Percentiles rank a stretch among this genome's conserved stretches.
Evolutionary conservation across 2,888 invertebrate genomes (phyloP).

Genomic region (Cremastinae sp.): DNA sequence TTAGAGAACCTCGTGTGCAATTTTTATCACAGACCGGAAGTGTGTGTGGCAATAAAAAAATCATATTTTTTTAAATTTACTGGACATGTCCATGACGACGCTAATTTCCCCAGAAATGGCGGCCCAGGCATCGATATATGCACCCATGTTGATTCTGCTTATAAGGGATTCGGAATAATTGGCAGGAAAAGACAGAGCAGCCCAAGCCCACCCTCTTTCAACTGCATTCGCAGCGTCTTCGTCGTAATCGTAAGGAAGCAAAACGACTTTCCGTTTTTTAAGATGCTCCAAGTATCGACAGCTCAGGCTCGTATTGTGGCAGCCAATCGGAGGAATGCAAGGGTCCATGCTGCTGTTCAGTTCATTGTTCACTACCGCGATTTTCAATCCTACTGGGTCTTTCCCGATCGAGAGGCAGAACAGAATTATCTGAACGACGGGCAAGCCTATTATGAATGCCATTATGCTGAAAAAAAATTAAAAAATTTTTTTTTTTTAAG

Average conservation of each 20-base stretch:
- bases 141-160: constrained; percentile 83
- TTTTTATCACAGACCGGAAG: too few species aligned
- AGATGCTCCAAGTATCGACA: constrained; percentile 89
- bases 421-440: constrained; percentile 91
- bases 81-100: constrained; percentile 91
- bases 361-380: constrained; percentile 93
- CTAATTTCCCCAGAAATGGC: constrained; percentile 85
- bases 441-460: constrained; percentile 92
- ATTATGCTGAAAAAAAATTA: constrained; percentile 84
- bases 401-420: constrained; percentile 95
- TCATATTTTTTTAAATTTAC: too few species aligned
- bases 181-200: constrained; percentile 86
- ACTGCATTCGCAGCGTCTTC: constrained; percentile 86
- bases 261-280: constrained; percentile 84
- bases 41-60: too few species aligned
- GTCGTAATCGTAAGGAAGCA: constrained; percentile 84
- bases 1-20: too few species aligned
- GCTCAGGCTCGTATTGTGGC: constrained; percentile 86
- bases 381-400: constrained; percentile 88
- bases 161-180: constrained; percentile 89
- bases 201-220: constrained; percentile 88
- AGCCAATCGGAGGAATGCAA: constrained; percentile 80
- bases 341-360: constrained; percentile 78
- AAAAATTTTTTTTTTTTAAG: background rate
- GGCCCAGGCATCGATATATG: constrained; percentile 83